A percentile compares a stretch with the other conserved stretches of the same genome.
phyloP scores from a whole-genome alignment of 23 tunicate species.

The Trididemnum nubilum region DNA sequence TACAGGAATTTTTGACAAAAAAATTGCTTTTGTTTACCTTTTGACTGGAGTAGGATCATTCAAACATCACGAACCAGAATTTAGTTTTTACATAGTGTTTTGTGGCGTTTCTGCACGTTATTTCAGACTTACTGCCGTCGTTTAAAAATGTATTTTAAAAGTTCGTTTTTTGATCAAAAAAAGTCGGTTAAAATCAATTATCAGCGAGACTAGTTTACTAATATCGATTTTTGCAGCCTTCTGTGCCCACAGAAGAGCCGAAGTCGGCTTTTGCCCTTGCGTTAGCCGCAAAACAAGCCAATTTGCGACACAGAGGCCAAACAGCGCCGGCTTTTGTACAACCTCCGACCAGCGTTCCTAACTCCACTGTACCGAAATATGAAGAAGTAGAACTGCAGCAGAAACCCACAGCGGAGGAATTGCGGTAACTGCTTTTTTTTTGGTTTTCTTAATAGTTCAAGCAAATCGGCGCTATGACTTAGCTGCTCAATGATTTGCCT shows the following conservation, averaged over 20 bases:
- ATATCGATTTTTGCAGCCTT: conserved; percentile 9
- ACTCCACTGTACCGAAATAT: neutral
- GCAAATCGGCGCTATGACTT: neutral
- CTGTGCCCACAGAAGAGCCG: conserved; percentile 18
- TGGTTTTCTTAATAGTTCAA: neutral
- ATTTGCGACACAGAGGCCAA: conserved; percentile 30
- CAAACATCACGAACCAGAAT: too few relatives aligned
- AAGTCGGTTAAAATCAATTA: too few relatives aligned
- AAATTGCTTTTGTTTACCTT: too few relatives aligned
- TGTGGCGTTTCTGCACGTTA: too few relatives aligned
- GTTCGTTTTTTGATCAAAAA: too few relatives aligned
- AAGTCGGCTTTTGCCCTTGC: conserved; percentile 54
- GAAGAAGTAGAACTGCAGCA: neutral
- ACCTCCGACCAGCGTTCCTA: neutral
- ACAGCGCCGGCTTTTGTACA: neutral
- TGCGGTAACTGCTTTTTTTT: conserved; percentile 6
- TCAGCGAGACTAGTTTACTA: too few relatives aligned
- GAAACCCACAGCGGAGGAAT: conserved; percentile 9
- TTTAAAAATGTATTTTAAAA: too few relatives aligned
- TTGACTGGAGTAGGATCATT: too few relatives aligned
- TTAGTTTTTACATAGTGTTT: too few relatives aligned
- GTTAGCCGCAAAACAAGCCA: conserved; percentile 79
- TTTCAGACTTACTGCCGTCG: too few relatives aligned
- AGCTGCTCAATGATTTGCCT: too few relatives aligned
- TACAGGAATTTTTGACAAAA: too few relatives aligned